These are phyloP conservation scores for Lottia scabra DNA, from an alignment of 2,888 invertebrate genomes.

Conservation along the genomic window DNA sequence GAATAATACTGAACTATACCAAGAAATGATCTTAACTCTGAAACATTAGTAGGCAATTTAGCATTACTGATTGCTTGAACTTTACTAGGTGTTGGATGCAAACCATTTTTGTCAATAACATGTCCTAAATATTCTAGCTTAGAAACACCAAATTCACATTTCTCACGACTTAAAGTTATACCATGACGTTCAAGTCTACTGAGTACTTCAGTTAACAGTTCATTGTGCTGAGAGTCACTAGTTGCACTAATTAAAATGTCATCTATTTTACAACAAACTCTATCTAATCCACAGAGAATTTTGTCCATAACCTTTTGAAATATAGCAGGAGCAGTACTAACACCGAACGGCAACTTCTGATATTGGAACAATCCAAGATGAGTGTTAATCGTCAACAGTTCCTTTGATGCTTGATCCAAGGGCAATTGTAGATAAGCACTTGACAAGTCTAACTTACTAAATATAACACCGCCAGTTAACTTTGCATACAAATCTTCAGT, in stretches of 20 bases:
- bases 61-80: conserved; percentile 22
- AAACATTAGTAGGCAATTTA: conserved; percentile 27
- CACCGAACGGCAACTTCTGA: not conserved
- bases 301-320: not conserved
- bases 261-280: not conserved
- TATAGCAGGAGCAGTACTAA: not conserved
- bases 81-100: conserved; percentile 25
- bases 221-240: not conserved
- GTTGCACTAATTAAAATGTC: not conserved
- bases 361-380: not conserved
- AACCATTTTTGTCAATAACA: conserved; percentile 28
- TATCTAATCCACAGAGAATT: not conserved
- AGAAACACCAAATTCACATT: not conserved
- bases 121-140: conserved; percentile 36
- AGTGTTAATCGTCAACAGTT: not conserved
- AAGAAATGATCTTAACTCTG: conserved; percentile 41
- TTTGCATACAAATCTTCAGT: not conserved
- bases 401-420: not conserved
- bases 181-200: not conserved
- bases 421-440: not conserved
- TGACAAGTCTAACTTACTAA: not conserved
- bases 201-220: not conserved
- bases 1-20: conserved; percentile 48
- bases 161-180: not conserved
- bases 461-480: not conserved